Base-by-base conservation (phyloP, 2,888 invertebrate species). In the Boloria euphrosyne region DNA sequence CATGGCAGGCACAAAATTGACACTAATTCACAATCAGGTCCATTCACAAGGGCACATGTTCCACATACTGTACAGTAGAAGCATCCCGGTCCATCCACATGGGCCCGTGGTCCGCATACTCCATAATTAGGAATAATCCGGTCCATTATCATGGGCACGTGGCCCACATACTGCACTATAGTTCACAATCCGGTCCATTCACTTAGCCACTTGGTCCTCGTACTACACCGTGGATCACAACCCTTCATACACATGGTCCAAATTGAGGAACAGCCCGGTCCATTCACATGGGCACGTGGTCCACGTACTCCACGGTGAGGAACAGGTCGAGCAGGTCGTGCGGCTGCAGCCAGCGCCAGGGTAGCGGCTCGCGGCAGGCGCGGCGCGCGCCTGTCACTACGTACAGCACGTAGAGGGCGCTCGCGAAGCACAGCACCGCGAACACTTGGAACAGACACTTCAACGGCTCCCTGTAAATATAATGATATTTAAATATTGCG, bases 191-290 rank as follows among this genome's bases (percentile, higher is more conserved):
- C 50, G 13, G 18, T 31, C 52, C 6, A 14, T 1, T 57, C 57
- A 92, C 90, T 90, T 90, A 1, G 91, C 90, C 67, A 91, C 89
- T 13, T 91, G 91, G 0, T 87, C 83, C 0, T 86, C 85, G n/a
- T 91, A 90, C 63, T 91, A 89, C 55, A 91, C 84, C 64, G 87
- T 16, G n/a, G 47, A n/a, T 16, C 4, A 47, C 47, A 16, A 22
- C 3, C 22, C 50, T 31, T 27, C 14, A 14, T 3, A 46, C 57
- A 92, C 90, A 91, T 90, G 1, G 91, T n/a, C n/a, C n/a, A n/a
- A n/a, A n/a, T n/a, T 74, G 5, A 92, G 78, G 55, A 91, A 75
- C 22, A 90, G 67, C n/a, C 22, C 50, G 13, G 18, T 31, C 52
- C 14, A 14, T 3, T 57, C 57, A 92, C 90, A 91, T 90, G 1